phyloP scores from a whole-genome alignment of 2,113 vertebrate genomes.

The Tapirus terrestris region DNA sequence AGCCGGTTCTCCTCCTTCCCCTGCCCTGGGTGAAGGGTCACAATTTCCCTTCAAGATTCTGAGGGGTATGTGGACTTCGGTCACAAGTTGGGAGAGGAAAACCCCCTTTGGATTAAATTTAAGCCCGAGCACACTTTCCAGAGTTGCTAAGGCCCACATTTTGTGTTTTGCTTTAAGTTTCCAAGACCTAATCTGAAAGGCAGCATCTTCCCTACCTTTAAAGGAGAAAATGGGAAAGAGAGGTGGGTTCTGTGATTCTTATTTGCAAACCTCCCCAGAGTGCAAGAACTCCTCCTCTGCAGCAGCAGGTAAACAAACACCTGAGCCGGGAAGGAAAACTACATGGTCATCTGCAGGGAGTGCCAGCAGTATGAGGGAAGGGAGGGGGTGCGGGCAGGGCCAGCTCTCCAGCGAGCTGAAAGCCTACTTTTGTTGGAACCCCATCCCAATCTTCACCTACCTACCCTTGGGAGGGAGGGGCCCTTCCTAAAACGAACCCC shows the following conservation, averaged over 20 bases:
- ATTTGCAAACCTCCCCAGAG: slow-evolving; percentile 38
- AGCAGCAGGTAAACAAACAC: slow-evolving; percentile 62
- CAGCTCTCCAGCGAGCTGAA: not conserved
- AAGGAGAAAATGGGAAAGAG: not conserved
- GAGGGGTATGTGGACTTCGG: not conserved
- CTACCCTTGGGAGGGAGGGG: not conserved
- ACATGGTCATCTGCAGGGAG: not conserved
- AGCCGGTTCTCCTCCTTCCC: not conserved
- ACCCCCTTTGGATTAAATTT: slow-evolving; percentile 15
- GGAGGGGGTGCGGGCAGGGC: not conserved
- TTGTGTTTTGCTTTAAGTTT: slow-evolving; percentile 23
- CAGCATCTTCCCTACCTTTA: not conserved
- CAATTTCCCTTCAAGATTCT: not conserved
- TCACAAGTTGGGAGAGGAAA: not conserved
- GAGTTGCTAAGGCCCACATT: not conserved
- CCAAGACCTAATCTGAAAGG: not conserved
- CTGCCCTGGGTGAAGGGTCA: not conserved
- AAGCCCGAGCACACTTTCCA: not conserved
- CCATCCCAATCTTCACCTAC: not conserved
- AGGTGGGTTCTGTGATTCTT: not conserved
- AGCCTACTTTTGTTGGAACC: slow-evolving; percentile 52
- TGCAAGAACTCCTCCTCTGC: not conserved
- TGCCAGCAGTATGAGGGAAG: not conserved
- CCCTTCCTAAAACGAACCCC: not conserved
- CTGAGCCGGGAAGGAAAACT: slow-evolving; percentile 52